These are phyloP conservation scores for Corythornis cristatus DNA, from an alignment of 2,113 vertebrate genomes.

Conservation along the genomic window DNA sequence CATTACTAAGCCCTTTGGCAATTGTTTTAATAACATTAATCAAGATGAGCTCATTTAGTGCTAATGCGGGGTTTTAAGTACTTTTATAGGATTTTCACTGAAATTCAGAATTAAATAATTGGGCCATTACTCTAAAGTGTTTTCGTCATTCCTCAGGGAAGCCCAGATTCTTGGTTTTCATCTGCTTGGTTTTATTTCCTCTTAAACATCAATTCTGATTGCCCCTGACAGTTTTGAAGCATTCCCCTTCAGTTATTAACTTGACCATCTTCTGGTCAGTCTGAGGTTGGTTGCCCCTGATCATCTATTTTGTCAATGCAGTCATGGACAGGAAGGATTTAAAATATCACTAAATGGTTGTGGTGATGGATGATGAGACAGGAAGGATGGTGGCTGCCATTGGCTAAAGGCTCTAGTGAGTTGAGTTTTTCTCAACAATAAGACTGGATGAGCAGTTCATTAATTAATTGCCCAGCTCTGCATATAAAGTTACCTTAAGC, in stretches of 20 bases:
- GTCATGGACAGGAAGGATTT: slow-evolving; percentile 1
- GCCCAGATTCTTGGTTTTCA: slow-evolving; percentile 40
- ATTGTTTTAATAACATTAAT: slow-evolving; percentile 71
- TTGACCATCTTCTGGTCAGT: slow-evolving; percentile 20
- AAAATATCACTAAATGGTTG: background rate
- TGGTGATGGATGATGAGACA: background rate
- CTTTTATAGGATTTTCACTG: slow-evolving; percentile 72
- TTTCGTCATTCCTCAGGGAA: slow-evolving; percentile 60
- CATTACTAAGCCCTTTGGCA: slow-evolving; percentile 48
- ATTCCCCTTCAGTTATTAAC: slow-evolving; percentile 14
- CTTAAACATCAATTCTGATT: slow-evolving; percentile 31
- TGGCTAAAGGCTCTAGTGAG: background rate
- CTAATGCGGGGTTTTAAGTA: slow-evolving; percentile 60
- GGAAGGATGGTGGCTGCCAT: background rate
- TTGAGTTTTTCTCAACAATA: background rate
- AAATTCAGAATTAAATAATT: slow-evolving; percentile 72
- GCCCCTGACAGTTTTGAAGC: background rate
- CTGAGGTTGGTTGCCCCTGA: slow-evolving; percentile 1
- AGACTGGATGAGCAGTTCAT: background rate
- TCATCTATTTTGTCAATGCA: slow-evolving; percentile 38
- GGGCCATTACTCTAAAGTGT: slow-evolving; percentile 62
- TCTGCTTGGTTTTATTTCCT: slow-evolving; percentile 42
- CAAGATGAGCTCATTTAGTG: slow-evolving; percentile 65
- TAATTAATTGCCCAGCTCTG: background rate
- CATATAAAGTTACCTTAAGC: background rate